Conservation (phyloP, 2,797 vertebrate species). For the Eidolon dupreanum region DNA sequence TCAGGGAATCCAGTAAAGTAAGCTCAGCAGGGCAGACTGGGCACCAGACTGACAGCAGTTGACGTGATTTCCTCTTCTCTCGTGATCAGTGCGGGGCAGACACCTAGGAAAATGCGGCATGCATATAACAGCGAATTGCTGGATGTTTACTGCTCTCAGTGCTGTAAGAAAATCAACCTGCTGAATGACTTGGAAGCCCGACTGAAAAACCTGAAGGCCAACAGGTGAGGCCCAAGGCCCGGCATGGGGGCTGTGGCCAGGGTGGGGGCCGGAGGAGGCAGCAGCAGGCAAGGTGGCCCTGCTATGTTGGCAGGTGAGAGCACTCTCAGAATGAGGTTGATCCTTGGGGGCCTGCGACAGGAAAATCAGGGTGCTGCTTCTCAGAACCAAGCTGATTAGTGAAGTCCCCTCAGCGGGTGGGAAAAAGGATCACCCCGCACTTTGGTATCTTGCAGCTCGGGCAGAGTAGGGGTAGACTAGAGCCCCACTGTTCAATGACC, state of each 20-base stretch:
- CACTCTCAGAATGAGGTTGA: not conserved
- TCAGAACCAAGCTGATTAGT: not conserved
- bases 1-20: not conserved
- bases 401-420: not conserved
- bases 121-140: conserved; percentile 90
- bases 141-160: conserved; percentile 98
- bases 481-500: not conserved
- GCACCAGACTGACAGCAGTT: not conserved
- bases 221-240: conserved; percentile 88
- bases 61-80: conserved; percentile 52
- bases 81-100: conserved; percentile 93
- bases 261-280: accelerated
- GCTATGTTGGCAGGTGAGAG: not conserved
- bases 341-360: not conserved
- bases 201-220: conserved; percentile 95
- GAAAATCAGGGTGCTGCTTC: not conserved
- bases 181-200: conserved; percentile 96
- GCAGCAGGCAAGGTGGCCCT: not conserved
- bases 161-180: conserved; percentile 97
- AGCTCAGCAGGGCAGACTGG: not conserved
- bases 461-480: not conserved
- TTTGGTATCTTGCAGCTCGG: too few species aligned
- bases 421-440: accelerated
- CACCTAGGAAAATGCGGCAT: conserved; percentile 93
- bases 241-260: accelerated